Evolutionary conservation across 2,888 invertebrate species (phyloP).

Genomic region (Heliconius aoede): DNA sequence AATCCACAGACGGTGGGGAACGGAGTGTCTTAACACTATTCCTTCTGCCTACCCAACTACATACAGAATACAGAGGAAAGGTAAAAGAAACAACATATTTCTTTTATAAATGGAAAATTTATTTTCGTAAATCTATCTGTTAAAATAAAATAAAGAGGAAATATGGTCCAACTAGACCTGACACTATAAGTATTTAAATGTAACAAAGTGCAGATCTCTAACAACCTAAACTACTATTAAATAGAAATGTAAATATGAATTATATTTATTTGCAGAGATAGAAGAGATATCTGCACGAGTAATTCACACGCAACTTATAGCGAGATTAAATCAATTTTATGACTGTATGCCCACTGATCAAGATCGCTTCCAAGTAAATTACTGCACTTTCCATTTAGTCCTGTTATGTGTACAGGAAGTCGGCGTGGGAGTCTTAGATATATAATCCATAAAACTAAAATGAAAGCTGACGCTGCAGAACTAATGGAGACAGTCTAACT

Average conservation of each 20-base stretch:
- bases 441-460: slow-evolving; percentile 18
- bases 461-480: neutral
- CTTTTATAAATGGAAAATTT: too few species aligned
- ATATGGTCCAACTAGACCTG: too few species aligned
- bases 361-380: slow-evolving; percentile 52
- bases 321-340: slow-evolving; percentile 52
- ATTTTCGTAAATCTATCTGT: too few species aligned
- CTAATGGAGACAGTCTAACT: neutral
- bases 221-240: neutral
- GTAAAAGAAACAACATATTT: too few species aligned
- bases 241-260: slow-evolving; percentile 14
- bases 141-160: too few species aligned
- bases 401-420: slow-evolving; percentile 51
- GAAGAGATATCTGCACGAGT: slow-evolving; percentile 53
- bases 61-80: too few species aligned
- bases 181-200: too few species aligned
- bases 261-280: slow-evolving; percentile 50
- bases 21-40: too few species aligned
- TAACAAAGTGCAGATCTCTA: neutral
- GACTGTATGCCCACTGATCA: slow-evolving; percentile 46
- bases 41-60: too few species aligned
- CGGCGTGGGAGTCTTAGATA: neutral
- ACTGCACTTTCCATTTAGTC: slow-evolving; percentile 55
- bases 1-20: too few species aligned
- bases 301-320: slow-evolving; percentile 58